Conservation (phyloP, 2,113 vertebrate genomes). For the Hypanus sabinus region DNA sequence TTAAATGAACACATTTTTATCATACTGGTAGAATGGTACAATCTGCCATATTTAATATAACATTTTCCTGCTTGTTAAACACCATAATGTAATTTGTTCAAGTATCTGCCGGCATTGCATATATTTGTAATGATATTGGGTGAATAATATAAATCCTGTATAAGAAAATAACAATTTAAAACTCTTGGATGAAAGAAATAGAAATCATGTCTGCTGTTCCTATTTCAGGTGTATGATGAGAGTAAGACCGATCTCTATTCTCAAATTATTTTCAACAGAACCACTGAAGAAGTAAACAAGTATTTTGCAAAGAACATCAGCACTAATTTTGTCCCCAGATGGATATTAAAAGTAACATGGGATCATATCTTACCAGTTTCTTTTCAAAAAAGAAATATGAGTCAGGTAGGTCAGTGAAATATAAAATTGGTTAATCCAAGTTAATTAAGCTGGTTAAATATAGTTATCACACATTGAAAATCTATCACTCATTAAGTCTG, state of each 20-base stretch:
- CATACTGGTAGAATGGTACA: not conserved
- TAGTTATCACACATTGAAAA: not conserved
- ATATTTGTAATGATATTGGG: not conserved
- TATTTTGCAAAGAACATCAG: constrained; percentile 49
- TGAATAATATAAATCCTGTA: not conserved
- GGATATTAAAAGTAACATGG: constrained; percentile 73
- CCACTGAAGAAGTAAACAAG: constrained; percentile 53
- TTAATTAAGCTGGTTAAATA: not conserved
- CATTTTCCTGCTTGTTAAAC: not conserved
- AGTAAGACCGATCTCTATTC: constrained; percentile 55
- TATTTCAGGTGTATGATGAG: constrained; percentile 52
- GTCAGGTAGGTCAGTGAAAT: constrained; percentile 53
- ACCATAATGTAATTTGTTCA: not conserved
- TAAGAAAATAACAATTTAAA: not conserved
- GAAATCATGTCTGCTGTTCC: constrained; percentile 17
- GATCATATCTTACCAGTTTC: constrained; percentile 58
- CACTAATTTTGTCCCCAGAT: constrained; percentile 54
- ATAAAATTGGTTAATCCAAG: not conserved
- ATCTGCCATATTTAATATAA: not conserved
- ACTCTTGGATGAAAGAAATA: not conserved
- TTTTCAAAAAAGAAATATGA: constrained; percentile 57
- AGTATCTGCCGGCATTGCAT: not conserved
- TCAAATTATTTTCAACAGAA: constrained; percentile 62
- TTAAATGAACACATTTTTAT: not conserved
- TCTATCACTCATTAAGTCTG: not conserved